These are phyloP conservation scores for Drosophila triauraria DNA, from an alignment of 1,140 invertebrate species.

Conservation along the genomic window DNA sequence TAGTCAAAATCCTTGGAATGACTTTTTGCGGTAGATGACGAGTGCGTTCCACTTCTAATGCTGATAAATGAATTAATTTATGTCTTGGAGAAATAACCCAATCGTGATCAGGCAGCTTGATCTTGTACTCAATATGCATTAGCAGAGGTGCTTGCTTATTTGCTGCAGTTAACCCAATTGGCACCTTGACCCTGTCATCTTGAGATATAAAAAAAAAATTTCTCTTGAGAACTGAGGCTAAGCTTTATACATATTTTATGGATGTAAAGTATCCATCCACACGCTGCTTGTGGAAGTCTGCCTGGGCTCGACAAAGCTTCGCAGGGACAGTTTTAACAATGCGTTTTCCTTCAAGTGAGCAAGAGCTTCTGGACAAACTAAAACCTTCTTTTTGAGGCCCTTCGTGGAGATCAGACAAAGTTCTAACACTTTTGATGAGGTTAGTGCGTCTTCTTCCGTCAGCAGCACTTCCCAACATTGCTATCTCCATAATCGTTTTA, in stretches of 20 bases:
- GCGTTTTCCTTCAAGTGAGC: conserved; percentile 12
- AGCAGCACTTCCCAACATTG: conserved; percentile 63
- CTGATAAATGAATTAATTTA: conserved; percentile 38
- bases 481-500: conserved; percentile 66
- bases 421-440: conserved; percentile 61
- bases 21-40: no score
- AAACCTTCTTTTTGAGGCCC: no score
- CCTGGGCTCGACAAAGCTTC: conserved; percentile 16
- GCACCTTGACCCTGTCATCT: conserved; percentile 20
- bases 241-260: conserved; percentile 14
- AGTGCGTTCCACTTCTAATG: no score
- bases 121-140: conserved; percentile 64
- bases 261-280: conserved; percentile 16
- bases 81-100: conserved; percentile 81
- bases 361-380: no score
- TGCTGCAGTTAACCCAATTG: conserved; percentile 21
- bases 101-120: conserved; percentile 85
- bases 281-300: conserved; percentile 8
- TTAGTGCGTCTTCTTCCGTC: conserved; percentile 68
- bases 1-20: no score
- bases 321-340: conserved; percentile 4
- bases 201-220: conserved; percentile 10
- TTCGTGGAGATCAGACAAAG: conserved; percentile 58
- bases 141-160: conserved; percentile 15
- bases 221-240: conserved; percentile 8